These are phyloP conservation scores for Phaethornis superciliosus DNA, from an alignment of 2,113 vertebrate genomes.

Conservation along the genomic window DNA sequence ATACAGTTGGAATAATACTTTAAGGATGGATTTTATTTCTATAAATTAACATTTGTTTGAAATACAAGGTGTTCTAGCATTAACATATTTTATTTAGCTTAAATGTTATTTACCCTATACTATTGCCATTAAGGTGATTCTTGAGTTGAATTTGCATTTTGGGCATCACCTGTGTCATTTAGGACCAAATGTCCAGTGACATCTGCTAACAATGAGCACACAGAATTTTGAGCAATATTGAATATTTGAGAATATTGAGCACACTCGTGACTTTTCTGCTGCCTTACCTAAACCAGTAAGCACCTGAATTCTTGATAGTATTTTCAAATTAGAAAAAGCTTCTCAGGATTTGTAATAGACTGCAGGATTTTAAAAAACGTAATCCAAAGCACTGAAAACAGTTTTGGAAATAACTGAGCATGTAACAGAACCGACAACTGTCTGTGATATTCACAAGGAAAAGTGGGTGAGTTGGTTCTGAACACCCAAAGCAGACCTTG, in stretches of 20 bases:
- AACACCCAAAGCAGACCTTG: background rate
- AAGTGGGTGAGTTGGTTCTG: background rate
- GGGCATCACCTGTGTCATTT: background rate
- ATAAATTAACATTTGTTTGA: background rate
- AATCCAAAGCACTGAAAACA: background rate
- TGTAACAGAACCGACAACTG: background rate
- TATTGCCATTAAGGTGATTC: background rate
- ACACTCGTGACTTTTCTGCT: background rate
- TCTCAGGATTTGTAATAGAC: background rate
- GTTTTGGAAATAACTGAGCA: background rate
- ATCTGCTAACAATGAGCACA: background rate
- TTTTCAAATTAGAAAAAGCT: background rate
- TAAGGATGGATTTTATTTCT: background rate
- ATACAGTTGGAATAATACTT: background rate
- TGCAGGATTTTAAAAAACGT: background rate
- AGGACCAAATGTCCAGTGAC: background rate
- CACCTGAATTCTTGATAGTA: background rate
- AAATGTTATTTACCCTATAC: background rate
- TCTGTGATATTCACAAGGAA: background rate
- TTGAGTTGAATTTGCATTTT: background rate
- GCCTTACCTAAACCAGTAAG: background rate
- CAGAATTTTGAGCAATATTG: background rate
- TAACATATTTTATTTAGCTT: background rate
- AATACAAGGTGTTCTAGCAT: background rate
- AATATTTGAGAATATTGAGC: too few species aligned